Evolutionary conservation across 1,140 invertebrate genomes (phyloP), one percentile per base, ranked within the genome.

Genomic region (Triops cancriformis): DNA sequence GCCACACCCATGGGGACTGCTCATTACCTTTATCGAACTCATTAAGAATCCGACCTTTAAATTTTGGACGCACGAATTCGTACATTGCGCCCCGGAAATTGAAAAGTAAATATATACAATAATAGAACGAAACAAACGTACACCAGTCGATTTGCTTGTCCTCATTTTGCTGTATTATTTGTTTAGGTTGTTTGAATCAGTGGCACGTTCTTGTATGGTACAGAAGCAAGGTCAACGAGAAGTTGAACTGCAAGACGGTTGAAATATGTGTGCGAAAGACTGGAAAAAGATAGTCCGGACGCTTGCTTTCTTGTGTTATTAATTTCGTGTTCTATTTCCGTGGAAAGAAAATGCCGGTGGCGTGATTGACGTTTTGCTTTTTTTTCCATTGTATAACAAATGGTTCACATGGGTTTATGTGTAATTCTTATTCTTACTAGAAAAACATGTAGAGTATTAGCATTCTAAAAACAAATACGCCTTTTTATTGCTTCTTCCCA

Each of bases 31-130:
- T 85, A 99, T 99, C 81, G 98, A 99, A 86, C 88, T 99, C 23
- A 98, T 99, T 81, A 98, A 98, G 83, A 99, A 99, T 87, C 95
- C 94, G 12, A 92, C 91, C n/a, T 99, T 98, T 87, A 98, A 98
- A 85, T 99, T 99, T 85, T 99, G 97, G 97, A 91, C 92, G 76
- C 97, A 99, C 83, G 97, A 99, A 80, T 99, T 99, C 87, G 97
- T 99, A 0, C 94, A 97, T 83, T 99, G 97, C 87, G 97, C 97
- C 31, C 96, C 97, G 10, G 98, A 99, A 87, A 98, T 99, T 83
- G 95, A 98, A 87, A 98, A 98, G 51, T 64, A 64, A 76, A 72
- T 26, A n/a, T n/a, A n/a, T n/a, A n/a, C n/a, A n/a, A n/a, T n/a
- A n/a, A n/a, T n/a, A n/a, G n/a, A n/a, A n/a, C n/a, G n/a, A n/a